Evolutionary conservation across 2,888 invertebrate species (phyloP).

Genomic region (Syritta pipiens): DNA sequence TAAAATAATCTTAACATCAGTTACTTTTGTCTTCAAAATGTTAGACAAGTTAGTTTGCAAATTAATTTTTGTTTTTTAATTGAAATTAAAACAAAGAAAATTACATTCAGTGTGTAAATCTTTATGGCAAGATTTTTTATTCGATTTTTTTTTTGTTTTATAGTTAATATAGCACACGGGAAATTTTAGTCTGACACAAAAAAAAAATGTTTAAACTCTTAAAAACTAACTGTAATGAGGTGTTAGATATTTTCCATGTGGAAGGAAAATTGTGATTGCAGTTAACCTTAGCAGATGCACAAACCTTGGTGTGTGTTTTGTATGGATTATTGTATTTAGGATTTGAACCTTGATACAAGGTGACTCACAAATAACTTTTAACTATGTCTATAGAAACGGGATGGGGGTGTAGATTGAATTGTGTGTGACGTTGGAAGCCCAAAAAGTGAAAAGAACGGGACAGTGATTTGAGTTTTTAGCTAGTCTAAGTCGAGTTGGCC

Average conservation of each 20-base stretch:
- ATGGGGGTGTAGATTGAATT: slow-evolving; percentile 25
- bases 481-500: slow-evolving; percentile 13
- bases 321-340: slow-evolving; percentile 69
- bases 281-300: slow-evolving; percentile 59
- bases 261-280: slow-evolving; percentile 12
- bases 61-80: too few relatives aligned
- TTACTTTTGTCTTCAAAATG: not conserved
- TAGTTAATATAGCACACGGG: slow-evolving; percentile 66
- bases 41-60: not conserved
- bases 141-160: slow-evolving; percentile 34
- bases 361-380: slow-evolving; percentile 71
- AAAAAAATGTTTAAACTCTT: slow-evolving; percentile 52
- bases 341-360: slow-evolving; percentile 79
- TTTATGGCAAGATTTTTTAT: too few relatives aligned
- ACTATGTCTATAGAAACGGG: slow-evolving; percentile 47
- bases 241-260: slow-evolving; percentile 45
- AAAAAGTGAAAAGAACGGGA: slow-evolving; percentile 12
- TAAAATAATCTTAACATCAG: not conserved
- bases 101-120: not conserved
- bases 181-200: slow-evolving; percentile 52
- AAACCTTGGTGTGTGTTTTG: slow-evolving; percentile 58
- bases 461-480: slow-evolving; percentile 11
- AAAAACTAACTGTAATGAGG: slow-evolving; percentile 71
- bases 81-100: not conserved
- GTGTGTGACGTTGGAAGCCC: slow-evolving; percentile 49